Base-by-base conservation (phyloP, 1,140 invertebrate species). In the Zaprionus taronus region DNA sequence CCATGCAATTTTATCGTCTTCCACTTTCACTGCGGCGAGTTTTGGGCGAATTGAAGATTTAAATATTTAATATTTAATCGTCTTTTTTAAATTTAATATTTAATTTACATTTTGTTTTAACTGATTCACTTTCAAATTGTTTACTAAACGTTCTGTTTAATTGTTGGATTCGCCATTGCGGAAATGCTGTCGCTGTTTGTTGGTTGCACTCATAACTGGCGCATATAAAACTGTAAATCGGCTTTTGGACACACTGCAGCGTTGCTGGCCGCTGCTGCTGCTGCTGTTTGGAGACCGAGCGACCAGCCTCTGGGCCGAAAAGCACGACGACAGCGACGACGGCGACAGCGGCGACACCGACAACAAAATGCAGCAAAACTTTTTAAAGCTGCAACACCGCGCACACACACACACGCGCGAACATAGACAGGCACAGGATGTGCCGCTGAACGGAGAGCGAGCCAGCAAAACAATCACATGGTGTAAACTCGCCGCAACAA, bases 271-370 rank as follows among this genome's bases (percentile, higher is more conserved):
- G 47, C 47, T 51, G 20, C 47, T 51, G 47, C 47, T 24, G 66
- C 77, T 56, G 61, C 75, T 62, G 77, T 74, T 69, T 81, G 86
- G 76, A 74, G 85, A 86, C 77, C 86, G 79, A 90, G 79, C 81
- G 79, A 78, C 65, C 85, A 89, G 85, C 85, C 85, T 90, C 85
- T 89, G 85, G 81, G 85, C 84, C 85, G 84, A 89, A 89, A 90
- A 85, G 76, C 84, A 74, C 83, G 84, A 87, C 83, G 84, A 86
- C 80, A 76, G 82, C 81, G 69, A 73, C 83, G 61, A 41, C 72
- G 73, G 68, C 72, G 53, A 68, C 72, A 63, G 58, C 70, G 51
- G 66, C 58, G 69, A 79, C 81, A 63, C 68, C 83, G 57, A 77
- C 83, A 87, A 83, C 84, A 89, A 86, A 87, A 83, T 86, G 84